phyloP scores from a whole-genome alignment of 2,888 invertebrate species.

The Gnatocerus cornutus region DNA sequence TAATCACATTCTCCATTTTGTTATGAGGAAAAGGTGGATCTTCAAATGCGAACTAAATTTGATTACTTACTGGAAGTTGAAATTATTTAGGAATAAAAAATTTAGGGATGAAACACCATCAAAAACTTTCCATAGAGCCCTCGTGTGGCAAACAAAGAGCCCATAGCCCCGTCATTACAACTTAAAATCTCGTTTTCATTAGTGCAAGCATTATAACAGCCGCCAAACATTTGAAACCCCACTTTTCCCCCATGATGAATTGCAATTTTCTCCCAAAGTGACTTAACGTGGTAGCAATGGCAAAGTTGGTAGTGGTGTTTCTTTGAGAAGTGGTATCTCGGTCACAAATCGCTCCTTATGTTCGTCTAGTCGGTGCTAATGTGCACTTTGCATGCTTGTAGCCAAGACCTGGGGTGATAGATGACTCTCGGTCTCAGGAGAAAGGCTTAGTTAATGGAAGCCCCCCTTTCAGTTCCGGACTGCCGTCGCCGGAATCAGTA shows the following conservation, averaged over 20 bases:
- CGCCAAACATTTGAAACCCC: background rate
- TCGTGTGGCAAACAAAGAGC: too few species aligned
- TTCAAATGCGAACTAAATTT: too few species aligned
- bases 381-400: constrained; percentile 66
- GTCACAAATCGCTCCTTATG: constrained; percentile 60
- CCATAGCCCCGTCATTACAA: too few species aligned
- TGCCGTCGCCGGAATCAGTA: constrained; percentile 51
- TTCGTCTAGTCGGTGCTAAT: constrained; percentile 63
- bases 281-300: constrained; percentile 28
- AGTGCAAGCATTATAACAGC: too few species aligned
- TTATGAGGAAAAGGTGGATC: too few species aligned
- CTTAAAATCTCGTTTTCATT: too few species aligned
- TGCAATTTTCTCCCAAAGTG: constrained; percentile 10
- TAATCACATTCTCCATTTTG: too few species aligned
- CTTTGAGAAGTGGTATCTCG: constrained; percentile 52
- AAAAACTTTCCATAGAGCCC: too few species aligned
- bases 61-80: too few species aligned
- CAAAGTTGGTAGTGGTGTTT: constrained; percentile 38
- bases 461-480: constrained; percentile 45
- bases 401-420: constrained; percentile 57
- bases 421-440: constrained; percentile 59
- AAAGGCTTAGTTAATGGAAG: constrained; percentile 60
- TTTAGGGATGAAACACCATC: too few species aligned
- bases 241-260: constrained; percentile 22
- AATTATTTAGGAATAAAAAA: too few species aligned